Conservation (phyloP, 1,140 invertebrate species). For the Ericerus pela region DNA sequence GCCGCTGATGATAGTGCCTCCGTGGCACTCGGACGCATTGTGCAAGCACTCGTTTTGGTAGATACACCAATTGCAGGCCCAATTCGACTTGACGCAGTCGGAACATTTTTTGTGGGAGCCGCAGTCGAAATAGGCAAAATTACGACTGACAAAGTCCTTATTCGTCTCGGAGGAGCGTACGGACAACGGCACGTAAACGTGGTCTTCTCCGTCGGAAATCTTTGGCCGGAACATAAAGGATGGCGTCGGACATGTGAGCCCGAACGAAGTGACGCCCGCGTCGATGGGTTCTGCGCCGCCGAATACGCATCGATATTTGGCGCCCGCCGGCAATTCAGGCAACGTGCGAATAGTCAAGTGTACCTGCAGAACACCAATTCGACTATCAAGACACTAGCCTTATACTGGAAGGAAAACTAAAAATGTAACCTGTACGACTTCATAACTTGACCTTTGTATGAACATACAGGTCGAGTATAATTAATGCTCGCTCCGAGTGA, state of each 20-base stretch:
- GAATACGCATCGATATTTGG: slow-evolving; percentile 90
- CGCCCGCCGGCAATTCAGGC: slow-evolving; percentile 71
- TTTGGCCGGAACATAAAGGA: slow-evolving; percentile 54
- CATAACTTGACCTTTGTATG: neutral
- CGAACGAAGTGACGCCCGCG: slow-evolving; percentile 60
- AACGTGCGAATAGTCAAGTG: slow-evolving; percentile 76
- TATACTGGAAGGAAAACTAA: neutral
- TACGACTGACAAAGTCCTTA: slow-evolving; percentile 84
- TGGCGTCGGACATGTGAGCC: slow-evolving; percentile 73
- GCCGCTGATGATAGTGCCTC: slow-evolving; percentile 59
- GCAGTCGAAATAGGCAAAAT: slow-evolving; percentile 91
- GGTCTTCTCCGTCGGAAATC: slow-evolving; percentile 68
- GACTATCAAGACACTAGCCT: neutral
- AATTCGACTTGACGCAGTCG: slow-evolving; percentile 71
- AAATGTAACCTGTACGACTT: neutral
- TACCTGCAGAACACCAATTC: slow-evolving; percentile 35
- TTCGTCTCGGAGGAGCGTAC: slow-evolving; percentile 85
- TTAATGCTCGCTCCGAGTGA: no score
- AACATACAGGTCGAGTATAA: no score
- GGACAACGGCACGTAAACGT: slow-evolving; percentile 79
- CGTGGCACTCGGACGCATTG: slow-evolving; percentile 63
- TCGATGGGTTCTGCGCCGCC: slow-evolving; percentile 69
- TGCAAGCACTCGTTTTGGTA: slow-evolving; percentile 88
- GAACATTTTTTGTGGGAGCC: slow-evolving; percentile 70
- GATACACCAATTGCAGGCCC: slow-evolving; percentile 92